Evolutionary conservation across 2,888 invertebrate species (phyloP), one percentile per base, ranked within the genome.

Genomic region (Philopedon plagiatum): DNA sequence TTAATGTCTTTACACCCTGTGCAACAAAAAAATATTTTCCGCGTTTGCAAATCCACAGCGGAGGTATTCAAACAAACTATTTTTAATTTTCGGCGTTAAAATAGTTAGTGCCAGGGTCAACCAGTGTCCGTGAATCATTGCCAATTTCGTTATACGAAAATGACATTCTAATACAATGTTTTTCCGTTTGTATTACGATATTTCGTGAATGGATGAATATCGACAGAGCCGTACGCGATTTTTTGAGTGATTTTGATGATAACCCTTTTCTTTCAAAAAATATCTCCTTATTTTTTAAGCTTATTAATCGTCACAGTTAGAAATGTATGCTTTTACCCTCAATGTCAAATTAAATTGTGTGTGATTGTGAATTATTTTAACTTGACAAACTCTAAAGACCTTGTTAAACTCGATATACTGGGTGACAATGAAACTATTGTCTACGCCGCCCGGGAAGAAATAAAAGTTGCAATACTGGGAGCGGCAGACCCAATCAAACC

Each of bases 91-190:
- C 41, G 57, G 46, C 26, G 65, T 37, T 57, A 57, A 64, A 39
- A 41, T 60, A 60, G 60, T 60, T 60, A 26, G 32, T 62, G 56
- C 46, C 69, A 69, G 54, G 69, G 69, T 62, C 69, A 69, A 57
- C 62, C 34, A 41, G 54, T 63, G 69, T 56, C 69, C 63, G 69
- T 62, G 62, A 69, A 61, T 56, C 62, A 69, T 69, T 56, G 69
- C 69, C 69, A 69, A 69, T 56, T 63, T 63, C 39, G 63, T 29
- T 54, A 69, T 62, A 19, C 34, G 46, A 62, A 26, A 32, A 19
- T 29, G 64, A 65, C 56, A 41, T 34, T 51, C 29, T 13, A 19
- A 63, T 51, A 49, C 37, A 54, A 54, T 56, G 37, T 56, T 65
- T 64, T 58, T 64, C 51, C 64, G 51, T 54, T 54, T 65, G 39